Evolutionary conservation across 2,888 invertebrate genomes (phyloP), one percentile per base, ranked within the genome.

Genomic region (Mycalesis mineus): DNA sequence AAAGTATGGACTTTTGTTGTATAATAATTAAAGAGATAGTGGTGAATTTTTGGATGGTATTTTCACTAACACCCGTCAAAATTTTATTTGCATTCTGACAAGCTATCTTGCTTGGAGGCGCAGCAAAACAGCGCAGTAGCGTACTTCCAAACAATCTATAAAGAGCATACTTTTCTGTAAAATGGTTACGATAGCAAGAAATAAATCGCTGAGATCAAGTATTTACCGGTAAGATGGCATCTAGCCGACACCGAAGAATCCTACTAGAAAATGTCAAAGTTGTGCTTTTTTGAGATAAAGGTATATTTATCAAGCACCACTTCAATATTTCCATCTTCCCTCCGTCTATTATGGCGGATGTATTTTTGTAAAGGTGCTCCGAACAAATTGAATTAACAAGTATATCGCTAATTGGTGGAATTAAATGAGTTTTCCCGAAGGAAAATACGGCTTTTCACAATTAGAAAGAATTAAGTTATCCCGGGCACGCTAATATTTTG

Each of bases 361-460:
- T 36, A 36, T 58, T 61, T 54, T 55, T 44, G 51, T 52, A 53
- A 55, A 56, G 42, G 60, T 57, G 60, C 50, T 55, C 57, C 40
- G 44, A 39, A 28, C 29, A 58, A 51, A 54, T 60, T 61, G 36
- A 61, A 59, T 59, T 56, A 49, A 52, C 50, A 55, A 56, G 49
- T 57, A 51, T 50, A 55, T 55, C 39, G 53, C 60, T 62, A 62
- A 62, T 62, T 62, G 60, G 55, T 50, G 42, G 52, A 58, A 57
- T 41, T 51, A 61, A 57, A 49, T 45, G 55, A 57, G 52, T 49
- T 53, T 33, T 15, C 40, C n/a, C 33, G 15, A 13, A 31, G 40
- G 28, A 29, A 31, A 51, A 51, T 40, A 41, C 13, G 40, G 40
- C 51, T 41, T 51, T 51, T 31, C 31, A 39, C 49, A 49, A 49